These are phyloP conservation scores for Boleophthalmus pectinirostris DNA, from an alignment of 2,113 vertebrate species.

Conservation along the genomic window DNA sequence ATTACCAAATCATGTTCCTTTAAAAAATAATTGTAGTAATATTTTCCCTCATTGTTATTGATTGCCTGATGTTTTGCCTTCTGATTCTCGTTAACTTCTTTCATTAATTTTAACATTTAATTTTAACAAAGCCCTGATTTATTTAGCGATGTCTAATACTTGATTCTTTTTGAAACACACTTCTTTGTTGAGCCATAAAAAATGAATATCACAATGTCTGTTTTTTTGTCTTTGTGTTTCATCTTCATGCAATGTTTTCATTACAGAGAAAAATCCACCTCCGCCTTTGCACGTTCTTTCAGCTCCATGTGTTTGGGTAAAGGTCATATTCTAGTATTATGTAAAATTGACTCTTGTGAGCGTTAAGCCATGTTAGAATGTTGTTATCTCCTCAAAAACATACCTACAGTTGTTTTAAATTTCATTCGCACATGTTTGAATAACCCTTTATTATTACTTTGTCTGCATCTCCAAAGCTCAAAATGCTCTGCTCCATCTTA, in stretches of 20 bases:
- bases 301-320: no score
- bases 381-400: no score
- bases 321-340: no score
- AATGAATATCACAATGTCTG: not conserved
- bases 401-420: no score
- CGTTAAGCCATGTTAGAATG: no score
- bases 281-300: not conserved
- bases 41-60: not conserved
- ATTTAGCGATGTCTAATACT: not conserved
- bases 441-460: no score
- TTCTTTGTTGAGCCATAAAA: not conserved
- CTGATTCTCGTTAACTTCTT: not conserved
- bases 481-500: no score
- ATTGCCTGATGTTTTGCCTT: constrained; percentile 22
- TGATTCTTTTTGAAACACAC: not conserved
- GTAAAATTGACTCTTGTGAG: no score
- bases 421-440: no score
- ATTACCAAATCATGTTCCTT: not conserved
- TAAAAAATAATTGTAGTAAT: not conserved
- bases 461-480: no score
- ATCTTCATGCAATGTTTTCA: constrained; percentile 7
- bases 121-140: not conserved
- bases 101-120: not conserved
- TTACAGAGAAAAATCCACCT: constrained; percentile 14
- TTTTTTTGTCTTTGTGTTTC: not conserved